Evolutionary conservation across 92 coral and sea anemone genomes (phyloP).

Genomic region (Zoanthus solanderi): DNA sequence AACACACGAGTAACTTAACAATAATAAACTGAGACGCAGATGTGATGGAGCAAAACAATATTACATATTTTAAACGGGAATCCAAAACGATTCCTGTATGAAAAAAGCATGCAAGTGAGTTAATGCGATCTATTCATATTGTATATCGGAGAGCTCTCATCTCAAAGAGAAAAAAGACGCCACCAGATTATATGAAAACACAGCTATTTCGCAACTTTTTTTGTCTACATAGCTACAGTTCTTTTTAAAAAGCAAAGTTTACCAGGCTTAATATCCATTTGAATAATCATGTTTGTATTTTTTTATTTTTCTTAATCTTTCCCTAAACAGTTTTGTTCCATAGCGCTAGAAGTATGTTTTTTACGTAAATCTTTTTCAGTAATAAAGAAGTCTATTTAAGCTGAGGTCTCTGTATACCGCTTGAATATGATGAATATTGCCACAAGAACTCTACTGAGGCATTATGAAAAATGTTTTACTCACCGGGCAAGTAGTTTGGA

Average conservation of each 20-base stretch:
- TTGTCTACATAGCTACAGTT: not conserved
- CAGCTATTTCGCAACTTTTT: not conserved
- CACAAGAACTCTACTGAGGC: not conserved
- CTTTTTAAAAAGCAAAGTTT: not conserved
- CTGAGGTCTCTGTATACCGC: not conserved
- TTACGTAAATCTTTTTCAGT: not conserved
- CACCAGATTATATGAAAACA: not conserved
- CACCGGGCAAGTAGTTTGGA: slow-evolving; percentile 16
- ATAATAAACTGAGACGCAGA: too few species aligned
- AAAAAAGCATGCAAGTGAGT: too few species aligned
- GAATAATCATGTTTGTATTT: not conserved
- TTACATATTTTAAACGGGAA: too few species aligned
- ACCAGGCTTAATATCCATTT: not conserved
- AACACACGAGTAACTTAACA: too few species aligned
- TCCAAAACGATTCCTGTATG: too few species aligned
- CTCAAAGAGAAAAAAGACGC: too few species aligned
- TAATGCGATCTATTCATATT: too few species aligned
- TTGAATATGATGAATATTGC: not conserved
- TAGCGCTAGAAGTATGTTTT: not conserved
- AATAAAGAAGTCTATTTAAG: not conserved
- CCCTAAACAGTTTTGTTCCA: not conserved
- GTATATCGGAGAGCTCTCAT: too few species aligned
- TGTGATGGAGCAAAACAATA: too few species aligned
- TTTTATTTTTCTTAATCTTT: not conserved
- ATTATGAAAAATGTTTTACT: not conserved